These are phyloP conservation scores for Platyscapa corneri DNA, from an alignment of 1,140 invertebrate species.

Conservation along the genomic window DNA sequence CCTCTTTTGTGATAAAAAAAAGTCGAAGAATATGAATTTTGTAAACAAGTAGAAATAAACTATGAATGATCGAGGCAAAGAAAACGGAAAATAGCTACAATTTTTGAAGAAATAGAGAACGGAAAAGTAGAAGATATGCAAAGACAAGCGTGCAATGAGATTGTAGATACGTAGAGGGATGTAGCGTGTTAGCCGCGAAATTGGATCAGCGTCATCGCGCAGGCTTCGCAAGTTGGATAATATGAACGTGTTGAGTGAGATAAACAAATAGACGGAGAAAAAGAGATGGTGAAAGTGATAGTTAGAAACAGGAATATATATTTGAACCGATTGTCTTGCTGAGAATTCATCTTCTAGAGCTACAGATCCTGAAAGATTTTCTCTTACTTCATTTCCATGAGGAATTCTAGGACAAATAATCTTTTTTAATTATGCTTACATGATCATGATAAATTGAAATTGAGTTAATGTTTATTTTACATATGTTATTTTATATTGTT, in stretches of 20 bases:
- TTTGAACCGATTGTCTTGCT: not conserved
- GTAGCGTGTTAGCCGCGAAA: conserved; percentile 24
- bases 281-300: not conserved
- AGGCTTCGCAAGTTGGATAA: conserved; percentile 16
- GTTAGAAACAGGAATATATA: too few species aligned
- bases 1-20: not conserved
- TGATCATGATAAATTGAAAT: too few species aligned
- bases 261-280: not conserved
- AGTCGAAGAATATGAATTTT: not conserved
- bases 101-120: not conserved
- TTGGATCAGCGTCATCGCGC: conserved; percentile 23
- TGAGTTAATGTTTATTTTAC: too few species aligned
- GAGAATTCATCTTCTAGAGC: not conserved
- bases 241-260: not conserved
- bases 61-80: conserved; percentile 10
- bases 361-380: not conserved
- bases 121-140: not conserved
- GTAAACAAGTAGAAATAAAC: not conserved
- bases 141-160: not conserved
- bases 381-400: not conserved
- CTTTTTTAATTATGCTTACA: not conserved
- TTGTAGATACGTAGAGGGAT: not conserved
- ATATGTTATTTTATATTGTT: too few species aligned
- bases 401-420: not conserved
- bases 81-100: not conserved